Evolutionary conservation across 2,113 vertebrate species (phyloP).

Genomic region (Beaufortia kweichowensis): DNA sequence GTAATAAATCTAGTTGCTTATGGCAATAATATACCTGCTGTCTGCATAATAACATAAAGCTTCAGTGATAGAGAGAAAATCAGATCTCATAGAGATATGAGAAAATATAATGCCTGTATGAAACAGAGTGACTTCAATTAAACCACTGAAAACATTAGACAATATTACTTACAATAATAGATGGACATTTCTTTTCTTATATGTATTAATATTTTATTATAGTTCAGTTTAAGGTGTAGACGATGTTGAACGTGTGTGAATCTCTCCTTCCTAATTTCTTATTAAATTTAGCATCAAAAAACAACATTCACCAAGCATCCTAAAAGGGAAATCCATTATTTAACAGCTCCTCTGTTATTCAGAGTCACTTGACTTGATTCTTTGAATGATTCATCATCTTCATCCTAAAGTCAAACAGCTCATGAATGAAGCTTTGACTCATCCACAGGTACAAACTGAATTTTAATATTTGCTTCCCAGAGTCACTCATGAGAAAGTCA

Average conservation of each 20-base stretch:
- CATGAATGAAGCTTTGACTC: not conserved
- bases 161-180: not conserved
- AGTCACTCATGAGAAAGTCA: too few relatives aligned
- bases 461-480: not conserved
- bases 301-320: too few relatives aligned
- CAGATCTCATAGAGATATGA: not conserved
- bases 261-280: not conserved
- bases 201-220: not conserved
- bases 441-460: not conserved
- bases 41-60: conserved; percentile 35
- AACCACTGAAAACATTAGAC: not conserved
- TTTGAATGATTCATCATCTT: not conserved
- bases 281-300: not conserved
- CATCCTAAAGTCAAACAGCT: not conserved
- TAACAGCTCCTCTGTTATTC: not conserved
- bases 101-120: not conserved
- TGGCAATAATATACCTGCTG: conserved; percentile 25
- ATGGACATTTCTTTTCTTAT: not conserved
- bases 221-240: not conserved
- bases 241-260: not conserved
- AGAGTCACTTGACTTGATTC: not conserved
- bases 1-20: conserved; percentile 33
- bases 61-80: not conserved
- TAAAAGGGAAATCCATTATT: not conserved
- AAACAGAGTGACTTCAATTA: conserved; percentile 10